These are phyloP conservation scores for Lycia hirtaria DNA, from an alignment of 2,888 invertebrate genomes.

Conservation along the genomic window DNA sequence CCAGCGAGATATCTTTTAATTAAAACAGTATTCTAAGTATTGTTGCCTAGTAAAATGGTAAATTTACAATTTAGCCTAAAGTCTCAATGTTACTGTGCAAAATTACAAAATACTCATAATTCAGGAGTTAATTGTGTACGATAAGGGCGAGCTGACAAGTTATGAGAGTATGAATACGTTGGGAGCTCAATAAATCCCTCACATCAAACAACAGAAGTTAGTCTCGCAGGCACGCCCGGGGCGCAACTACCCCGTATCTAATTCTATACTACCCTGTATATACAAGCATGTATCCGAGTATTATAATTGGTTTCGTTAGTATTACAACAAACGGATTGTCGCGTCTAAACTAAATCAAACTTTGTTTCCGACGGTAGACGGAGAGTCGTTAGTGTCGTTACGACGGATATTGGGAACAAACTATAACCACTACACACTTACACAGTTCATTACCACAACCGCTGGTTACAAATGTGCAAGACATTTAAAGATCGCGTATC, in stretches of 20 bases:
- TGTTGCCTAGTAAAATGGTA: not conserved
- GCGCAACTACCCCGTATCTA: conserved; percentile 36
- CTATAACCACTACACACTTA: conserved; percentile 60
- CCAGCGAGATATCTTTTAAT: not conserved
- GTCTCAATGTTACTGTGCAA: not conserved
- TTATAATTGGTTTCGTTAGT: conserved; percentile 70
- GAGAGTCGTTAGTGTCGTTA: conserved; percentile 54
- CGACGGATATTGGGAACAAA: conserved; percentile 60
- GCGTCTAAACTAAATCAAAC: conserved; percentile 80
- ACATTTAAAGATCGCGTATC: no score
- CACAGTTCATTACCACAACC: conserved; percentile 64
- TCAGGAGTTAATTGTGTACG: not conserved
- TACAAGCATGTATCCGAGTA: no score
- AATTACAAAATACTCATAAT: conserved; percentile 2
- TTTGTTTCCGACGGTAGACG: conserved; percentile 74
- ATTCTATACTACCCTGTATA: no score
- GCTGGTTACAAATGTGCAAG: conserved; percentile 47
- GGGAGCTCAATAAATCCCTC: conserved; percentile 44
- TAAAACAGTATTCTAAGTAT: not conserved
- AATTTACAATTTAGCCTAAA: conserved; percentile 1
- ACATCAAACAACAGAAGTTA: conserved; percentile 41
- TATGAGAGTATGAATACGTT: conserved; percentile 34
- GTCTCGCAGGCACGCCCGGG: conserved; percentile 36
- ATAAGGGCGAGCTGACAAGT: conserved; percentile 17
- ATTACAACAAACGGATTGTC: conserved; percentile 72